phyloP scores from a whole-genome alignment of 2,113 vertebrate species.

The Muntiacus reevesi region DNA sequence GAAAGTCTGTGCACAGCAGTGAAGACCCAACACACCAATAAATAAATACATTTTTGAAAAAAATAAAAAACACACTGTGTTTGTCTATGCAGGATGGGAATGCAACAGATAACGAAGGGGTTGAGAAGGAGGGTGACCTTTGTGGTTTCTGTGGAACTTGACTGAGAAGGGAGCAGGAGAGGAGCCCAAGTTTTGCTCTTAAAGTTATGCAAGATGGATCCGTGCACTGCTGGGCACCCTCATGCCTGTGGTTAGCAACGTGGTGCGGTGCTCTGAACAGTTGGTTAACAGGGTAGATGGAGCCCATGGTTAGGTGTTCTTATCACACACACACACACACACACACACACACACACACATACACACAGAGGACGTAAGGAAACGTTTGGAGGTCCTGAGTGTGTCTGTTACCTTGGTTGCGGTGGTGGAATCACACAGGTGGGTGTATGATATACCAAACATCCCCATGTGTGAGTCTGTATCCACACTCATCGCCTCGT shows the following conservation, averaged over 20 bases:
- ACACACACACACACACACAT: background rate
- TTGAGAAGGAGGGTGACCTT: too few relatives aligned
- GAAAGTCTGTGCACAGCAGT: background rate
- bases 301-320: background rate
- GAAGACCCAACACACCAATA: background rate
- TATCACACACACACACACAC: background rate
- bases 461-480: background rate
- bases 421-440: too few relatives aligned
- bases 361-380: background rate
- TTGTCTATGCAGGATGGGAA: background rate
- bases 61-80: background rate
- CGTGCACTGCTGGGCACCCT: fast-evolving
- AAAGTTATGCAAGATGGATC: background rate
- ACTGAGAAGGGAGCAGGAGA: background rate
- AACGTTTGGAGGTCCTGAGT: background rate
- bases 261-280: too few relatives aligned
- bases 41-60: background rate
- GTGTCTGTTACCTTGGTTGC: background rate
- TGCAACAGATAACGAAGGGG: too few relatives aligned
- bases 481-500: background rate
- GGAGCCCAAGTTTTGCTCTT: background rate
- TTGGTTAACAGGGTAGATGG: background rate
- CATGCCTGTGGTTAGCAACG: fast-evolving
- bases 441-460: background rate
- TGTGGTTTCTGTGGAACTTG: background rate